phyloP scores from a whole-genome alignment of 2,113 vertebrate species.

The Crocuta crocuta region DNA sequence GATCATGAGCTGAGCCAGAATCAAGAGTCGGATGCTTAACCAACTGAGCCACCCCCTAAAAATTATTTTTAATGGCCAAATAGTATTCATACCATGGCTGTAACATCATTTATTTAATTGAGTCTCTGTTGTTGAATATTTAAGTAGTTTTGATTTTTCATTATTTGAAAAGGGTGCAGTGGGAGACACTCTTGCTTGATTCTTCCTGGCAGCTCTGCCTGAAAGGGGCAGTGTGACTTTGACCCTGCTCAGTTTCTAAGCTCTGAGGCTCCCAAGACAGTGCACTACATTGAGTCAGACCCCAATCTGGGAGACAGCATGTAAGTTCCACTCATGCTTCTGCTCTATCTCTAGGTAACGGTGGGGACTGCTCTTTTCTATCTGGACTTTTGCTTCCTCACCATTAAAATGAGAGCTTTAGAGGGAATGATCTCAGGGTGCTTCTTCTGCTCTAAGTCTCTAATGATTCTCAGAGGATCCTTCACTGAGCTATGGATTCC shows the following conservation, averaged over 20 bases:
- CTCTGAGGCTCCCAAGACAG: neutral
- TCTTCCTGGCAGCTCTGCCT: neutral
- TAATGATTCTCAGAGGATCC: neutral
- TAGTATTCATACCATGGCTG: neutral
- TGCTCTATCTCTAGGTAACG: neutral
- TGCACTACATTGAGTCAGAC: neutral
- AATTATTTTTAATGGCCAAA: neutral
- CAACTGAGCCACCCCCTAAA: neutral
- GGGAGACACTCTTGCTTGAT: neutral
- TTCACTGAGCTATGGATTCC: slow-evolving; percentile 20
- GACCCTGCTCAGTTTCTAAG: neutral
- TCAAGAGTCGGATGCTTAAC: too few species aligned
- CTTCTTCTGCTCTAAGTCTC: neutral
- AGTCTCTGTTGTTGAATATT: neutral
- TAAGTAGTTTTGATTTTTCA: neutral
- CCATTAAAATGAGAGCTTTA: neutral
- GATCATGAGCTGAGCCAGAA: too few species aligned
- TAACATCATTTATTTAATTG: slow-evolving; percentile 1
- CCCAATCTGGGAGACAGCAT: neutral
- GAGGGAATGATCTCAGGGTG: neutral
- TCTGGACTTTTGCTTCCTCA: neutral
- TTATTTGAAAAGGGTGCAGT: neutral
- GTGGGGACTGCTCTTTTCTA: neutral
- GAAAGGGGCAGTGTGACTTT: neutral
- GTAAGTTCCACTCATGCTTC: neutral